phyloP scores from a whole-genome alignment of 2,113 vertebrate species.

The Sceloporus tristichus region DNA sequence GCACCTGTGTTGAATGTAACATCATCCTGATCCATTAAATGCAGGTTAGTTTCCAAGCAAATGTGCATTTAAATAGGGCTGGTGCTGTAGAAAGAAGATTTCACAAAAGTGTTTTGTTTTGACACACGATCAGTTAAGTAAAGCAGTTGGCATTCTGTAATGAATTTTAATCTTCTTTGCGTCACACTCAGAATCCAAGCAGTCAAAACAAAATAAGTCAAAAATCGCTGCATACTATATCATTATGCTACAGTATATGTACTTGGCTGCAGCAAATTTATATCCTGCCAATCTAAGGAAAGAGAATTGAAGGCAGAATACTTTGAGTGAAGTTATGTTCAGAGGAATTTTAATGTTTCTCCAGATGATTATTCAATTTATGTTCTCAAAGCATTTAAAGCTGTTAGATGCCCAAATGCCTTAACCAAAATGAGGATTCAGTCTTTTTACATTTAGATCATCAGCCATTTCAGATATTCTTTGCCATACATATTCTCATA shows the following conservation, averaged over 20 bases:
- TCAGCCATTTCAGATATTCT: not conserved
- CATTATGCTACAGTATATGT: not conserved
- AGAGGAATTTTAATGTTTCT: constrained; percentile 19
- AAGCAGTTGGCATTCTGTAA: not conserved
- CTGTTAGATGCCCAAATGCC: constrained; percentile 12
- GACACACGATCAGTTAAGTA: not conserved
- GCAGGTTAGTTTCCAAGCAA: not conserved
- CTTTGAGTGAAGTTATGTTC: not conserved
- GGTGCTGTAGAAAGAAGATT: not conserved
- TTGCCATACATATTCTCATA: constrained; percentile 8
- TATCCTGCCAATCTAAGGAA: constrained; percentile 28
- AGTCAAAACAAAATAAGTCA: not conserved
- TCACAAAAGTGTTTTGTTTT: not conserved
- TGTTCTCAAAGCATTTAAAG: not conserved
- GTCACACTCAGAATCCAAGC: not conserved
- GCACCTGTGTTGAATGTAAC: not conserved
- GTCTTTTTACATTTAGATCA: constrained; percentile 3
- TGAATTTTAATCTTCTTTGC: constrained; percentile 11
- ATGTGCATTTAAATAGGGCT: not conserved
- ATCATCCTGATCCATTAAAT: not conserved
- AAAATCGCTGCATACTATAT: constrained; percentile 13
- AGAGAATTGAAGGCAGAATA: not conserved
- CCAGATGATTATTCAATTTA: not conserved
- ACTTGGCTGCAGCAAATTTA: not conserved
- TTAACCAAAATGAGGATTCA: constrained; percentile 5